Evolutionary conservation across 2,797 vertebrate genomes (phyloP).

Genomic region (Propithecus deckenii): DNA sequence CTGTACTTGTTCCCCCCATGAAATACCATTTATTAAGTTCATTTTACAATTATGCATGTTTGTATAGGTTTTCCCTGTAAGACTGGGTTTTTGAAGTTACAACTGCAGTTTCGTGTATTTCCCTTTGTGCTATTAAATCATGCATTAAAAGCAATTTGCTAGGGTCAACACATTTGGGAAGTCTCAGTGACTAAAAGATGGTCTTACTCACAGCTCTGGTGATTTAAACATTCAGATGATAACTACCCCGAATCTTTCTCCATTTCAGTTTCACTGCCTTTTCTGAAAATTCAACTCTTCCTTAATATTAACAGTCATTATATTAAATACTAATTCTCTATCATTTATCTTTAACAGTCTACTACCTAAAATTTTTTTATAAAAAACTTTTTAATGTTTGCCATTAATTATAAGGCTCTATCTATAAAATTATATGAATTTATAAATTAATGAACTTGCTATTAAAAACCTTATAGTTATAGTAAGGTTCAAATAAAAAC

Average conservation of each 20-base stretch:
- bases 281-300: constrained; percentile 36
- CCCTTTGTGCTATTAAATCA: neutral
- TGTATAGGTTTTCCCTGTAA: neutral
- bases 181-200: constrained; percentile 16
- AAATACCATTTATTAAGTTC: neutral
- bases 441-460: constrained; percentile 10
- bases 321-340: neutral
- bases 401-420: constrained; percentile 20
- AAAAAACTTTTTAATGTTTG: neutral
- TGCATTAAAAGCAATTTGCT: neutral
- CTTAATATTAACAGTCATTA: neutral
- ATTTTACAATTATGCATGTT: neutral
- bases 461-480: neutral
- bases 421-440: neutral
- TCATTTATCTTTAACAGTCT: neutral
- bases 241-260: neutral
- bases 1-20: neutral
- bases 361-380: neutral
- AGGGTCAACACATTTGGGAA: neutral
- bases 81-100: neutral
- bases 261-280: constrained; percentile 52
- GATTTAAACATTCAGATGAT: constrained; percentile 15
- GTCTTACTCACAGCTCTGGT: neutral
- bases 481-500: constrained; percentile 14
- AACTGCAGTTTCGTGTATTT: neutral